Conservation (phyloP, 2,888 invertebrate genomes). For the Exocentrus adspersus region DNA sequence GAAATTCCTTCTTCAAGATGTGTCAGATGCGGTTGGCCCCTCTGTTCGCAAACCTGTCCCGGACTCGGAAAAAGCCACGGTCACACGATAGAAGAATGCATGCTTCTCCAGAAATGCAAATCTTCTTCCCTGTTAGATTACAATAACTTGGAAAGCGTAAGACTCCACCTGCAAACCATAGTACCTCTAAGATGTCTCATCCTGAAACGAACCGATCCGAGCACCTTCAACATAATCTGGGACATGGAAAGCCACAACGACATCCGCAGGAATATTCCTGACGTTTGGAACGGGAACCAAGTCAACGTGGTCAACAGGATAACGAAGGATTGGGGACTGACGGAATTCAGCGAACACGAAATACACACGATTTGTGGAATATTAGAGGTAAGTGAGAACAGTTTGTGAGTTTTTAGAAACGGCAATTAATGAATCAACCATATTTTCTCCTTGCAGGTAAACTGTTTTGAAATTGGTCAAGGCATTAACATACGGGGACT, state of each 20-base stretch:
- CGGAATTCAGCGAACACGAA: conserved; percentile 69
- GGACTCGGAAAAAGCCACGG: conserved; percentile 68
- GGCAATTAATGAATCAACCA: no score
- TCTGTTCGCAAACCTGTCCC: conserved; percentile 73
- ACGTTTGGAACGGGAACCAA: conserved; percentile 76
- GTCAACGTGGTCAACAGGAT: conserved; percentile 72
- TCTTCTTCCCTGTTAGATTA: conserved; percentile 61
- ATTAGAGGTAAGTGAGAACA: conserved; percentile 68
- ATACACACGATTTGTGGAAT: conserved; percentile 81
- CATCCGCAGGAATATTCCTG: conserved; percentile 68
- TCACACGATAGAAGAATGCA: conserved; percentile 72
- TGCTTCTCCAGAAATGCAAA: conserved; percentile 62
- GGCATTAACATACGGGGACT: conserved; percentile 74
- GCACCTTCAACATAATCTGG: conserved; percentile 68
- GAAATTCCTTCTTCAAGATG: no score
- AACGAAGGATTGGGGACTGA: conserved; percentile 69
- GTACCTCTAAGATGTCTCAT: conserved; percentile 74
- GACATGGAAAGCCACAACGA: conserved; percentile 78
- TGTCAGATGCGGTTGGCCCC: conserved; percentile 78
- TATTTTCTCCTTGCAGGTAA: conserved; percentile 70
- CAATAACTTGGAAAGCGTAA: conserved; percentile 64
- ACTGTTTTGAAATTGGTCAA: conserved; percentile 76
- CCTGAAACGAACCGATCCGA: conserved; percentile 68
- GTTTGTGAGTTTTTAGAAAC: conserved; percentile 35
- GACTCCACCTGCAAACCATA: conserved; percentile 67